Conservation (phyloP, 2,113 vertebrate genomes). For the Clarias gariepinus region DNA sequence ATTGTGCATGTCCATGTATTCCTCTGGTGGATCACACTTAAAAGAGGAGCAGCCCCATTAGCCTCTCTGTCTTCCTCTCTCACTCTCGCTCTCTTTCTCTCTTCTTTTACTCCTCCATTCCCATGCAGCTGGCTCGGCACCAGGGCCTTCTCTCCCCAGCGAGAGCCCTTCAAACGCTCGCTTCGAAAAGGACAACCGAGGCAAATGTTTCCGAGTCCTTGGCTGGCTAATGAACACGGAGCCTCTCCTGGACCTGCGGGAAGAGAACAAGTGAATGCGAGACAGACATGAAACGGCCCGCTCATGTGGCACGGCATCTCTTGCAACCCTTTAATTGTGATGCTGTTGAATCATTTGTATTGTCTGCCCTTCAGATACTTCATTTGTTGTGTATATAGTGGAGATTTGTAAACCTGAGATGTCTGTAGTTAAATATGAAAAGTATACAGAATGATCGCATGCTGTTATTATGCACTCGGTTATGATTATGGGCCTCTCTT, state of each 20-base stretch:
- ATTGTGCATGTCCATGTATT: constrained; percentile 59
- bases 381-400: constrained; percentile 1
- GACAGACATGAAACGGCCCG: constrained; percentile 32
- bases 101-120: constrained; percentile 23
- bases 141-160: constrained; percentile 60
- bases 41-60: constrained; percentile 68
- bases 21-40: constrained; percentile 68
- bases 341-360: constrained; percentile 40
- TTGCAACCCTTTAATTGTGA: not conserved
- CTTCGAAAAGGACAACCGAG: constrained; percentile 57
- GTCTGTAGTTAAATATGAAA: constrained; percentile 35
- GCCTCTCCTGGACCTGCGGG: constrained; percentile 61
- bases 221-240: constrained; percentile 69
- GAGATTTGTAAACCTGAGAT: constrained; percentile 7
- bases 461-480: not conserved
- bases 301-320: not conserved
- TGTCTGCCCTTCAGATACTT: constrained; percentile 18
- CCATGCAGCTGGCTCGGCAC: constrained; percentile 66
- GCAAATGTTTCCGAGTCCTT: constrained; percentile 64
- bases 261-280: not conserved
- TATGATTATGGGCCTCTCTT: constrained; percentile 16
- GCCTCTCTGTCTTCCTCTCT: constrained; percentile 39
- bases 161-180: constrained; percentile 61
- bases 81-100: constrained; percentile 26
- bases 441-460: constrained; percentile 19